Percentiles rank a stretch among this genome's conserved stretches.
Conservation (phyloP, 1,140 invertebrate species). For the Drosophila azteca region DNA sequence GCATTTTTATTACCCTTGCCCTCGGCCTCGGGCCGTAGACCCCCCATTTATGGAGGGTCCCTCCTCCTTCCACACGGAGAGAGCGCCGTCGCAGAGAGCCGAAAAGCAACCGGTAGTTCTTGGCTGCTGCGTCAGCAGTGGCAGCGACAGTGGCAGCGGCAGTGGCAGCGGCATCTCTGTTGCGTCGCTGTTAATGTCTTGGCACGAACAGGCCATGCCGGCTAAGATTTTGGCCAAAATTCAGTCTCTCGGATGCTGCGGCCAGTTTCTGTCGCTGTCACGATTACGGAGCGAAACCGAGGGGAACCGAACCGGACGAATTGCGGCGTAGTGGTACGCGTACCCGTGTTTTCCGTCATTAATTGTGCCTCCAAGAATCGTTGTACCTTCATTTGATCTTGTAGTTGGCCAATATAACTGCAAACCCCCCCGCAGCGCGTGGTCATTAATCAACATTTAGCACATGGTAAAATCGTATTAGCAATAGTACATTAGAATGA, state of each 20-base stretch:
- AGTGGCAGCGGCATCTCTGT: constrained; percentile 35
- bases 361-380: too few relatives aligned
- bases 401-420: not conserved
- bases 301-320: constrained; percentile 28
- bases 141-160: constrained; percentile 3
- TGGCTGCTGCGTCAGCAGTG: constrained; percentile 7
- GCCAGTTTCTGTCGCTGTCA: constrained; percentile 64
- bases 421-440: not conserved
- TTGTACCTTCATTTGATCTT: too few relatives aligned
- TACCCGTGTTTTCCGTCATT: not conserved
- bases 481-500: constrained; percentile 25
- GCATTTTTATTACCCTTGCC: constrained; percentile 60
- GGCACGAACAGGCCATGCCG: constrained; percentile 29
- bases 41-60: not conserved
- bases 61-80: constrained; percentile 1
- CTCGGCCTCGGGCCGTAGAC: not conserved
- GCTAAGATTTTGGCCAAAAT: constrained; percentile 57
- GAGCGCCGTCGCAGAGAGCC: constrained; percentile 45
- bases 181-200: constrained; percentile 63
- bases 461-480: constrained; percentile 47
- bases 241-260: constrained; percentile 73
- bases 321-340: not conserved
- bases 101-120: constrained; percentile 75
- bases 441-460: constrained; percentile 39
- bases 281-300: constrained; percentile 17